Percentiles rank a stretch among this genome's conserved stretches.
Evolutionary conservation across 2,113 vertebrate species (phyloP).

Genomic region (Ascaphus truei): DNA sequence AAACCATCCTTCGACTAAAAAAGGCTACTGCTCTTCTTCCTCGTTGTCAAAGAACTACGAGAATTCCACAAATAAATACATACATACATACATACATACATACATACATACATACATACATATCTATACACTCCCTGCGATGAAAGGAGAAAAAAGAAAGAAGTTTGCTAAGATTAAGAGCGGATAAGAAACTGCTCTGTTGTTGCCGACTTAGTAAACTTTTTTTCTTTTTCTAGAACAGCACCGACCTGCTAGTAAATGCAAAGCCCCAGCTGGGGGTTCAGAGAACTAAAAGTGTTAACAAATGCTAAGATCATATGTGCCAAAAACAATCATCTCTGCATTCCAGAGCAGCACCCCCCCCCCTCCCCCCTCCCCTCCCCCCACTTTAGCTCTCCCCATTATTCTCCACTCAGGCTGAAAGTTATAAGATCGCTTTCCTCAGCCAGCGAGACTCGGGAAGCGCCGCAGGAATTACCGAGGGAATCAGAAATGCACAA

Average conservation of each 20-base stretch:
- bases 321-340: constrained; percentile 49
- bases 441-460: constrained; percentile 54
- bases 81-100: too few relatives aligned
- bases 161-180: not conserved
- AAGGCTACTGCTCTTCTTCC: not conserved
- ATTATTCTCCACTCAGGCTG: constrained; percentile 69
- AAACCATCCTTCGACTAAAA: too few relatives aligned
- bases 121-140: too few relatives aligned
- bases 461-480: constrained; percentile 62
- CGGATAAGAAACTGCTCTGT: not conserved
- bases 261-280: constrained; percentile 68
- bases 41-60: too few relatives aligned
- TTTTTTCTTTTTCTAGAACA: constrained; percentile 46
- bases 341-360: constrained; percentile 34
- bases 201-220: constrained; percentile 42
- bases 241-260: constrained; percentile 63
- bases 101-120: too few relatives aligned
- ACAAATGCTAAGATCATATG: constrained; percentile 49
- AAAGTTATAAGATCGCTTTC: constrained; percentile 64
- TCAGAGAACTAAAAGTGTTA: constrained; percentile 42
- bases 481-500: constrained; percentile 62
- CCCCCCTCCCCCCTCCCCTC: constrained; percentile 39
- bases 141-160: not conserved
- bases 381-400: constrained; percentile 34
- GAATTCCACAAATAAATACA: too few relatives aligned